These are phyloP conservation scores for Tautogolabrus adspersus DNA, from an alignment of 2,113 vertebrate species.

Conservation along the genomic window DNA sequence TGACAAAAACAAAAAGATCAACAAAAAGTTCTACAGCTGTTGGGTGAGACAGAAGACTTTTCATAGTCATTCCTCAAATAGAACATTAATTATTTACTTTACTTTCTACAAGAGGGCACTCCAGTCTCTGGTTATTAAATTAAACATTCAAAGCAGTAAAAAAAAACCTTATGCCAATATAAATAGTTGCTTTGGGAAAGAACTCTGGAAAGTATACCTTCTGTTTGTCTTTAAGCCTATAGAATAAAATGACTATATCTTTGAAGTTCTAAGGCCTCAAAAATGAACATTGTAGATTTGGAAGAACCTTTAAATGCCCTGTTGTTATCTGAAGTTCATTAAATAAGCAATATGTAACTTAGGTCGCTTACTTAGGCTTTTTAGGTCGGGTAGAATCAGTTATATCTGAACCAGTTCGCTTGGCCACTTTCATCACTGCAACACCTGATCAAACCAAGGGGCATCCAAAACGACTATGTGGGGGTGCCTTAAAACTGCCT, in stretches of 20 bases:
- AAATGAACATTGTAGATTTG: conserved; percentile 5
- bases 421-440: no score
- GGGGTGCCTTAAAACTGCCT: no score
- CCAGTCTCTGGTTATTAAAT: conserved; percentile 63
- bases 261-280: conserved; percentile 33
- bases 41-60: conserved; percentile 5
- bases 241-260: background rate
- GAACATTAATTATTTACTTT: conserved; percentile 57
- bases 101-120: conserved; percentile 43
- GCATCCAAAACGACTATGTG: no score
- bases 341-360: background rate
- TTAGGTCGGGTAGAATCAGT: no score
- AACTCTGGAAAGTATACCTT: conserved; percentile 49
- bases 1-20: conserved; percentile 33
- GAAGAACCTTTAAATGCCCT: conserved; percentile 58
- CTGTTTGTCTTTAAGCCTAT: conserved; percentile 22
- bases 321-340: conserved; percentile 2
- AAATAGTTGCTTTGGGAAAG: conserved; percentile 64
- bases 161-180: conserved; percentile 55
- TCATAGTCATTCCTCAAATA: background rate
- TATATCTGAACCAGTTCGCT: no score
- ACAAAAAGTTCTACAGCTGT: conserved; percentile 25
- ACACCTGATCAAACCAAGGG: no score
- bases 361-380: no score
- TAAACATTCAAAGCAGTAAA: conserved; percentile 51